Conservation (phyloP, 2,113 vertebrate genomes). For the Ictalurus punctatus region DNA sequence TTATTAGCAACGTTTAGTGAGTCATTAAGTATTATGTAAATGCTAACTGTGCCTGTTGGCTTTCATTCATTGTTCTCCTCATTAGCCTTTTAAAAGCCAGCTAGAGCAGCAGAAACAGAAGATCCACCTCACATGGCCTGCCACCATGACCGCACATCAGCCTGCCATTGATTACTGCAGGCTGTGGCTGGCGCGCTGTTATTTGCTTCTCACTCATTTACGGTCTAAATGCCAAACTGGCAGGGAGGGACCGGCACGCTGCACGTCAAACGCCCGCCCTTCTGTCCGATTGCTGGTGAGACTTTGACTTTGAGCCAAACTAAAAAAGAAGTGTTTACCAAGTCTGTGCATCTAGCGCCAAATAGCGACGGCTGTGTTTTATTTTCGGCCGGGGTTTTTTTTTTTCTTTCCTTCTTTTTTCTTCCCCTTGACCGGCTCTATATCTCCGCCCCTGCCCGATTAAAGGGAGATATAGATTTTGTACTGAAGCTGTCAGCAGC, state of each 20-base stretch:
- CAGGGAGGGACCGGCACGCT: constrained; percentile 5
- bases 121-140: constrained; percentile 6
- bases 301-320: constrained; percentile 28
- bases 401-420: too few relatives aligned
- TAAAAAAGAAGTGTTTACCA: constrained; percentile 33
- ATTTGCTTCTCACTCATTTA: constrained; percentile 40
- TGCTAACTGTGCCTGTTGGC: not conserved
- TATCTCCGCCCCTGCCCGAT: constrained; percentile 26
- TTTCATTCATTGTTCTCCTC: constrained; percentile 10
- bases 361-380: not conserved
- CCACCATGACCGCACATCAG: constrained; percentile 32
- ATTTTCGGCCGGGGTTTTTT: too few relatives aligned
- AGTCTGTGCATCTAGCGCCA: constrained; percentile 7
- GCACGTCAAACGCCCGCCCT: constrained; percentile 16
- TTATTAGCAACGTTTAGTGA: not conserved
- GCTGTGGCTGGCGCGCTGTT: constrained; percentile 25
- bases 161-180: constrained; percentile 42
- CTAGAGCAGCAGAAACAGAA: constrained; percentile 4
- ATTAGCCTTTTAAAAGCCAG: constrained; percentile 14
- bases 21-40: constrained; percentile 18
- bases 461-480: constrained; percentile 50
- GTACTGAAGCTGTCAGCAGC: constrained; percentile 43
- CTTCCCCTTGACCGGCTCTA: constrained; percentile 5
- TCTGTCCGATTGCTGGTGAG: constrained; percentile 28
- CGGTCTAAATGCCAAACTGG: constrained; percentile 44